Evolutionary conservation across 2,888 invertebrate species (phyloP), one percentile per base, ranked within the genome.

Genomic region (Agonopterix heracliana): DNA sequence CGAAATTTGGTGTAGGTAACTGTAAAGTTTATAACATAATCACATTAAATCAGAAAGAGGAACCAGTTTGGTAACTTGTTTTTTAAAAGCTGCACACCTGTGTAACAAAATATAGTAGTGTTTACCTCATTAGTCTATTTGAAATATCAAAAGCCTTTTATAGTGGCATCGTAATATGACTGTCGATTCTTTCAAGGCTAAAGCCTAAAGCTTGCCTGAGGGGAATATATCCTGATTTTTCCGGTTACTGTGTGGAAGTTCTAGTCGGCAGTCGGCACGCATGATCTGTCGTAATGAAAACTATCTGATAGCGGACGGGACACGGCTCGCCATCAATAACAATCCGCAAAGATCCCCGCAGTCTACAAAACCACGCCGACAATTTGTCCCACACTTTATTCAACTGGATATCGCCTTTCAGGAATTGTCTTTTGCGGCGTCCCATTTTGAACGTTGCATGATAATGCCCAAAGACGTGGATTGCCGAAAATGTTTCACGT

Each of bases 221-320:
- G 12, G 48, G 42, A 51, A 43, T 78, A 76, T 77, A 75, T 79
- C 72, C 74, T 67, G 71, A 78, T 78, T 78, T 69, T 64, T 64
- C 61, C 61, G 56, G 50, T 53, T 52, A 9, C 12, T 26, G 26
- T 26, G 17, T 3, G 36, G 36, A 38, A 5, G 11, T 4, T 3
- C 2, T 52, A 44, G 52, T 49, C 34, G 49, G 34, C 13, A 11
- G 10, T 9, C 41, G 34, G 61, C 71, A 80, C 78, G 81, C 81
- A 77, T 79, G 83, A 78, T 78, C 76, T 72, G 66, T 67, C 72
- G 61, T 79, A 77, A 81, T 78, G 74, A 80, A 81, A 78, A 74
- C 75, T 77, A 80, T 78, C 72, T 64, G 71, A 75, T 72, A 68
- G 71, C 63, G 61, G 50, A 59, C 54, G 56, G 59, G 51, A 53